Evolutionary conservation across 1,140 invertebrate genomes (phyloP).

Genomic region (Achatina immaculata): DNA sequence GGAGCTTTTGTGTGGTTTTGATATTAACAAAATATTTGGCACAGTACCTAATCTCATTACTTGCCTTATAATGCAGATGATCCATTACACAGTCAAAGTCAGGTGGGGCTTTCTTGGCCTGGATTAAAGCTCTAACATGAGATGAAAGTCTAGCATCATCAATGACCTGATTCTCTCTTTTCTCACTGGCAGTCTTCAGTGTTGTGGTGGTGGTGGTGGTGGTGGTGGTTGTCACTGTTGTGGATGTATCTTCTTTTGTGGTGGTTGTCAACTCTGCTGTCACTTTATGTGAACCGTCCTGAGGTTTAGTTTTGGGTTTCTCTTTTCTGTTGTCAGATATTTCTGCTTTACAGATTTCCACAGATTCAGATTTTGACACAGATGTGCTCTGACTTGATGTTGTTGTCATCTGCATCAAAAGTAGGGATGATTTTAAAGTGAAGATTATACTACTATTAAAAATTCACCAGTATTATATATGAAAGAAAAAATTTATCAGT

Average conservation of each 20-base stretch:
- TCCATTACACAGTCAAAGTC: constrained; percentile 16
- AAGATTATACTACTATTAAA: no score
- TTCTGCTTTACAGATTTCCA: constrained; percentile 20
- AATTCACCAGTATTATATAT: no score
- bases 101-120: constrained; percentile 19
- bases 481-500: no score
- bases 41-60: no score
- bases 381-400: neutral
- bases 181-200: constrained; percentile 1
- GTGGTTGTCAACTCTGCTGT: neutral
- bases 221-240: neutral
- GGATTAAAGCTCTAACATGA: constrained; percentile 23
- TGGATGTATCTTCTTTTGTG: neutral
- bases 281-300: neutral
- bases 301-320: neutral
- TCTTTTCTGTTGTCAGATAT: neutral
- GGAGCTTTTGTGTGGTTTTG: no score
- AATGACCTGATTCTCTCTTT: constrained; percentile 17
- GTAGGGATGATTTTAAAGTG: no score
- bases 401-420: constrained; percentile 6
- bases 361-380: constrained; percentile 20
- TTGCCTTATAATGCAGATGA: constrained; percentile 33
- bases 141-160: constrained; percentile 21
- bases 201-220: constrained; percentile 28
- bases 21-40: no score